Base-by-base conservation (phyloP, 2,797 vertebrate genomes). In the Cetoscarus ocellatus region DNA sequence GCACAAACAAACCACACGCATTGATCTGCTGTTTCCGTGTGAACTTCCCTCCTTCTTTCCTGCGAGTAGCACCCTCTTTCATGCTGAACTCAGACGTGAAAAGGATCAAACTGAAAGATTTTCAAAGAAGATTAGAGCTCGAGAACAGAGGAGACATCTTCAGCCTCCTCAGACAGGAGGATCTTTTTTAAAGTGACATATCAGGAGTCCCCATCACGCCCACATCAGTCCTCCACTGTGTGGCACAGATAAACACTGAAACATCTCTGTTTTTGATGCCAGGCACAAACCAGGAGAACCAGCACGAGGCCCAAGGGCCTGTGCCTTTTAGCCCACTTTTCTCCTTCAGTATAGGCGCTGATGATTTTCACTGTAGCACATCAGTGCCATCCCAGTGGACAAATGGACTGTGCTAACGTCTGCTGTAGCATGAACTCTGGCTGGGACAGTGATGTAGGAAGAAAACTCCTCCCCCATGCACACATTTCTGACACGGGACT, bases 301-400 rank as follows among this genome's bases (percentile, higher is more conserved):
- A 66, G 48, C 57, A 10, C 36, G 47, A n/a, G 19, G 62, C 80
- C 36, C 2, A 3, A 48, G 55, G 72, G 42, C 52, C 60, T 51
- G 36, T n/a, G 19, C 69, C 57, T 90, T 83, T 82, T 79, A 87
- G 69, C 61, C 61, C 19, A 66, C 64, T 57, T 73, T 68, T 61
- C 62, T 62, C 0, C 45, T 17, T 56, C 52, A 54, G 19, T 35
- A 61, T 13, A 54, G 60, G 18, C 60, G 61, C 57, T 57, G 17
- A 66, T 72, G 52, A 67, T 53, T 68, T 59, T 63, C 10, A 0
- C 55, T 75, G 5, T n/a, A 58, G 67, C 75, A 58, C 75, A 90
- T 91, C 86, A 91, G 84, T 90, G 67, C 83, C 85, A 62, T 57
- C 63, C 76, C 86, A 88, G 61, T 89, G 78, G 71, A 87, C 79